Conservation (phyloP, 2,888 invertebrate species). For the Sinohyriopsis cumingii region DNA sequence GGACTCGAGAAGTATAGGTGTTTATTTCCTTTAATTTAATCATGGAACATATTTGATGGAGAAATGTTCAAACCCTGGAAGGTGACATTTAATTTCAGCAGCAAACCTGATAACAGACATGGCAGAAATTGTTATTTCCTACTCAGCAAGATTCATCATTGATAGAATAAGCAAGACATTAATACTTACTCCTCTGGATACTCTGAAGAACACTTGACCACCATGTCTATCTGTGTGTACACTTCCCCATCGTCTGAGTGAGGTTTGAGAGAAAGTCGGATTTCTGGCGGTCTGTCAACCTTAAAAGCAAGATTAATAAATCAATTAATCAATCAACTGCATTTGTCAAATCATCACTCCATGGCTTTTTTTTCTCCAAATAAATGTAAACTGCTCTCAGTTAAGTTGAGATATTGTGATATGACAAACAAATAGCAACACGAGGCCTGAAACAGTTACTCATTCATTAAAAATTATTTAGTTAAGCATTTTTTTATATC, state of each 20-base stretch:
- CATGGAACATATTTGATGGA: background rate
- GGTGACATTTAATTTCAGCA: conserved; percentile 1
- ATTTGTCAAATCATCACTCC: too few species aligned
- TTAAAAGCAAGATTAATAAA: conserved; percentile 71
- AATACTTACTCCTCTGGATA: conserved; percentile 86
- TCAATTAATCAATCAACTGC: background rate
- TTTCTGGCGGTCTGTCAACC: conserved; percentile 83
- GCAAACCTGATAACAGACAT: too few species aligned
- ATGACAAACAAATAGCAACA: too few species aligned
- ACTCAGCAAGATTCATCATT: too few species aligned
- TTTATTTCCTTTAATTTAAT: background rate
- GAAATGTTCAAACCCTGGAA: background rate
- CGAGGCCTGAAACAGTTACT: too few species aligned
- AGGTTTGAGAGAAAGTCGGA: conserved; percentile 83
- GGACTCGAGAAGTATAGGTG: too few species aligned
- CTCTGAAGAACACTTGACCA: conserved; percentile 81
- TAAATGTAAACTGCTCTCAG: too few species aligned
- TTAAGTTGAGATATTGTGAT: too few species aligned
- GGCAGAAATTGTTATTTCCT: too few species aligned
- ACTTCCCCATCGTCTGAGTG: conserved; percentile 78
- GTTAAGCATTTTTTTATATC: too few species aligned
- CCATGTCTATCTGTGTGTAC: conserved; percentile 84
- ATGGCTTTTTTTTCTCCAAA: too few species aligned
- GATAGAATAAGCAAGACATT: background rate
- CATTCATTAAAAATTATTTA: too few species aligned